Evolutionary conservation across 1,140 invertebrate genomes (phyloP), one percentile per base, ranked within the genome.

Genomic region (Meloidogyne floridensis): DNA sequence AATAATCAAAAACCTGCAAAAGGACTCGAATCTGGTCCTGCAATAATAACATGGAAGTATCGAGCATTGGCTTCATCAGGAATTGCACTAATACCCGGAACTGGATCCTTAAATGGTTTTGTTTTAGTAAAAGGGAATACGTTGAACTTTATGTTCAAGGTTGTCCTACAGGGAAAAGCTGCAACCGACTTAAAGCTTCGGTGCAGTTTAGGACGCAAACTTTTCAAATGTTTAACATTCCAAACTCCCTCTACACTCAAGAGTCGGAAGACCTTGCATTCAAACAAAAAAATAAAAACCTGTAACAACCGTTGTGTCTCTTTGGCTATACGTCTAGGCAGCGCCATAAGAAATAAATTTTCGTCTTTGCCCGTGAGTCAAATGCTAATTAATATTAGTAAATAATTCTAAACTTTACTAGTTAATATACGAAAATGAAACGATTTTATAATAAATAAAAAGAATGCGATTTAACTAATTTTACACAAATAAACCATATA

Each of bases 231-330:
- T n/a, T n/a, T n/a, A n/a, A n/a, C n/a, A n/a, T n/a, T n/a, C n/a
- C n/a, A n/a, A n/a, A n/a, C n/a, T n/a, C n/a, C n/a, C n/a, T n/a
- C n/a, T n/a, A n/a, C n/a, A n/a, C n/a, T n/a, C n/a, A n/a, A n/a
- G n/a, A n/a, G n/a, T n/a, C n/a, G n/a, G n/a, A n/a, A n/a, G n/a
- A n/a, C n/a, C n/a, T n/a, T n/a, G n/a, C n/a, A n/a, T n/a, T 1
- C 0, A 47, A 47, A 47, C 5, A 47, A 47, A 47, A 5, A n/a
- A 65, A 32, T 32, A 32, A 65, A 11, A 65, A 65, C 59, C 59
- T 95, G 94, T 94, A 98, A 95, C 91, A 99, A 93, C 90, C 97
- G 94, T 92, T 99, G 96, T 84, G 97, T 99, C 93, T 99, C 98
- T 77, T 88, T 85, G 59, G 75, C 79, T 51, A 82, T 82, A 54